phyloP scores from a whole-genome alignment of 2,113 vertebrate species.

The Bufo bufo region DNA sequence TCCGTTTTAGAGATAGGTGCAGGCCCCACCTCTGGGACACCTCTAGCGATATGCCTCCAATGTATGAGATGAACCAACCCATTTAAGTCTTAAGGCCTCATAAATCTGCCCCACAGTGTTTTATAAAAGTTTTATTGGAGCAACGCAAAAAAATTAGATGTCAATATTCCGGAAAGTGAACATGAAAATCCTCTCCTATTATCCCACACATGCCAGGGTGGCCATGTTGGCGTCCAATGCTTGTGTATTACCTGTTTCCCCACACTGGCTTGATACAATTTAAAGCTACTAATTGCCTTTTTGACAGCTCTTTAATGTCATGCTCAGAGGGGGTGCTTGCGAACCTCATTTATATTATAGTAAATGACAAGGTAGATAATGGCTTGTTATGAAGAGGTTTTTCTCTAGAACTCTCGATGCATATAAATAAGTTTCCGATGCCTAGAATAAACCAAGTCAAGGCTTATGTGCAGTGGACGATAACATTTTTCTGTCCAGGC shows the following conservation, averaged over 20 bases:
- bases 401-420: neutral
- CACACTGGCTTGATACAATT: neutral
- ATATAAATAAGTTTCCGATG: conserved; percentile 5
- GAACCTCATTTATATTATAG: conserved; percentile 9
- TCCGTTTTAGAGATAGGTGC: no score
- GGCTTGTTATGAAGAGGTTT: neutral
- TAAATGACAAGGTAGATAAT: conserved; percentile 32
- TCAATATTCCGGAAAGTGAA: neutral
- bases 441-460: neutral
- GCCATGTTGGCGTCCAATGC: neutral
- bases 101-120: no score
- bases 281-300: neutral
- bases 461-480: neutral
- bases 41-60: no score
- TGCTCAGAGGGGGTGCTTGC: neutral
- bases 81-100: no score
- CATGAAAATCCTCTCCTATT: conserved; percentile 11
- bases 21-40: no score
- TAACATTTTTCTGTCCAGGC: neutral
- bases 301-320: conserved; percentile 28
- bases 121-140: conserved; percentile 11
- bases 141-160: neutral
- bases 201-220: neutral
- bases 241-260: neutral
- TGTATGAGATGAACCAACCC: no score